Evolutionary conservation across 2,797 vertebrate genomes (phyloP).

Genomic region (Garrulus glandarius): DNA sequence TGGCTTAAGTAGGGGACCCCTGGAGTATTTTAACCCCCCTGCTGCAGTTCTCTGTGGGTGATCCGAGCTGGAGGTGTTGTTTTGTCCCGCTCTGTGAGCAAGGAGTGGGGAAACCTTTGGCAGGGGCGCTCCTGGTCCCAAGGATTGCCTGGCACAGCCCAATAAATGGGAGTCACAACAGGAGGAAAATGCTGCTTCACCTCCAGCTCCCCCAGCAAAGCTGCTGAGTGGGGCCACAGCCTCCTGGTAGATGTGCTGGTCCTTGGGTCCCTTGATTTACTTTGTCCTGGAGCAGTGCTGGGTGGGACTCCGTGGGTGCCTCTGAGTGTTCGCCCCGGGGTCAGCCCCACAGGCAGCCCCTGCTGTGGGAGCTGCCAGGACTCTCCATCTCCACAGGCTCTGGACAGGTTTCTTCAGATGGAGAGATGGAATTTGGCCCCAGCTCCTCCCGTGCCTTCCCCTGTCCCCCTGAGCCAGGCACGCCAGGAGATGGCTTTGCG

Average conservation of each 20-base stretch:
- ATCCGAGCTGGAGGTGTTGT: fast-evolving
- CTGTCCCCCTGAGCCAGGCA: background rate
- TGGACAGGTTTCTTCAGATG: conserved; percentile 53
- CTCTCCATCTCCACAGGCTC: conserved; percentile 46
- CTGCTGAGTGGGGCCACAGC: background rate
- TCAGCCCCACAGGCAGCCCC: fast-evolving
- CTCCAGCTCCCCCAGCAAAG: background rate
- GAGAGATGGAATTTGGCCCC: background rate
- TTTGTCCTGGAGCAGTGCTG: background rate
- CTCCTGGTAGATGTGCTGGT: fast-evolving
- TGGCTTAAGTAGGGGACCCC: fast-evolving
- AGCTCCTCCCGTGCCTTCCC: background rate
- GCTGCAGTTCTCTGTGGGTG: background rate
- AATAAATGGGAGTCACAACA: fast-evolving
- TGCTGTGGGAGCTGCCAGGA: background rate
- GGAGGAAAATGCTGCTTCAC: background rate
- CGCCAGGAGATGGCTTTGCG: conserved; percentile 51
- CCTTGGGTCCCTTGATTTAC: fast-evolving
- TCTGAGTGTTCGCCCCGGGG: fast-evolving
- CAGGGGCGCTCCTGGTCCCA: background rate
- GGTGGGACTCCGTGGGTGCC: fast-evolving
- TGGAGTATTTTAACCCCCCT: fast-evolving
- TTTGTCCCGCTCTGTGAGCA: fast-evolving
- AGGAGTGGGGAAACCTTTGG: background rate
- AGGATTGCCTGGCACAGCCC: background rate